Evolutionary conservation across 2,113 vertebrate species (phyloP).

Genomic region (Pipra filicauda): DNA sequence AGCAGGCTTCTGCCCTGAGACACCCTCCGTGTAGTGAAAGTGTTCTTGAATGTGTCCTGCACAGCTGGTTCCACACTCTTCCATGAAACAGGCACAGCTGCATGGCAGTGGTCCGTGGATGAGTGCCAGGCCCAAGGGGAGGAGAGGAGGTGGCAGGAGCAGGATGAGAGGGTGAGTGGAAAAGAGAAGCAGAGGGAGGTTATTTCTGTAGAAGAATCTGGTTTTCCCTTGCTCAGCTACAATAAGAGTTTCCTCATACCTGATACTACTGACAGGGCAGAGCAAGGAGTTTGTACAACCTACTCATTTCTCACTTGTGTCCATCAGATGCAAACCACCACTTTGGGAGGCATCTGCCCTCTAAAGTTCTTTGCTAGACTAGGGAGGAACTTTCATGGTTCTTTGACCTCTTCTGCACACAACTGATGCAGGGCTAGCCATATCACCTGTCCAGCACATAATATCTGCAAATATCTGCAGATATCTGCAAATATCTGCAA

Average conservation of each 20-base stretch:
- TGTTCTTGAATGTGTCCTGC: accelerated
- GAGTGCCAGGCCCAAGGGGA: background rate
- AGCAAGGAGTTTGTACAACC: background rate
- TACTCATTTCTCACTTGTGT: background rate
- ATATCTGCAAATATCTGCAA: no score
- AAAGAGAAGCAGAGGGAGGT: background rate
- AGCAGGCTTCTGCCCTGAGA: background rate
- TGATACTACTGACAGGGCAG: background rate
- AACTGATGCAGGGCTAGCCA: background rate
- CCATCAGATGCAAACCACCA: background rate
- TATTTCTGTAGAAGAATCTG: background rate
- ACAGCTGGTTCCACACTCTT: background rate
- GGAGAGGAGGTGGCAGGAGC: background rate
- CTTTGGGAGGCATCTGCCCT: background rate
- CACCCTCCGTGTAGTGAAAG: background rate
- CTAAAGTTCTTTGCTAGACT: background rate
- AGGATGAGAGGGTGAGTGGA: background rate
- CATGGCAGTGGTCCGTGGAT: background rate
- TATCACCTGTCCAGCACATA: background rate
- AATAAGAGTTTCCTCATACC: background rate
- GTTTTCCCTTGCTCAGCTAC: background rate
- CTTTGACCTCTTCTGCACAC: background rate
- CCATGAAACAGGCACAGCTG: background rate
- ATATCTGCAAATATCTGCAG: background rate
- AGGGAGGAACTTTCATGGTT: background rate